Base-by-base conservation (phyloP, 2,113 vertebrate genomes). In the Cygnus atratus region DNA sequence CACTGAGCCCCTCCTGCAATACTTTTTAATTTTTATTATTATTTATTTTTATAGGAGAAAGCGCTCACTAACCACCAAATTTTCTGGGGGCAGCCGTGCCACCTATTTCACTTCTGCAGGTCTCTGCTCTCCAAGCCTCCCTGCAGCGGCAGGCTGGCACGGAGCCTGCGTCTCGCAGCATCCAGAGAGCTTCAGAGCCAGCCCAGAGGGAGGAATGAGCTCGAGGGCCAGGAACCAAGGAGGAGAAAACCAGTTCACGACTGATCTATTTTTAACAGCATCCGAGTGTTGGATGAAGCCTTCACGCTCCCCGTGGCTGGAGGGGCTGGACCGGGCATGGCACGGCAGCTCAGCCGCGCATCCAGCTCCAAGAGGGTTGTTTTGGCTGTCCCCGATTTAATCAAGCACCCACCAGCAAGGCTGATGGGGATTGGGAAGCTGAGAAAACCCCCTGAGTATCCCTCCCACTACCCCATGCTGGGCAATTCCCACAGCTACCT, bases 191-290 rank as follows among this genome's bases (percentile, higher is more conserved):
- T 92, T 93, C 90, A 92, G 93, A 96, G 93, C 75, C 93, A 96
- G 67, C 67, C 20, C 65, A 63, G 88, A 82, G 71, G 86, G 65
- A 95, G 82, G 92, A 96, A 97, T 93, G 95, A 96, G 90, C 63
- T 92, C 59, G 55, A 1, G 8, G 87, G 94, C 90, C 84, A 92
- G 67, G 65, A 95, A 87, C 39, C 84, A 81, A 90, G 71, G 82
- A 94, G 74, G 58, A 95, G 91, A 93, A 97, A 94, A 93, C 58
- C 91, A 83, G 57, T 39, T 90, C 92, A 74, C 0, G 0, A 81
- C 86, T 59, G 78, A 86, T 93, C 92, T 96, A 96, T 96, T 95
- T 97, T 93, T 97, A 96, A 95, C 93, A 92, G 70, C 90, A 88
- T 93, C 80, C 68, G 55, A 84, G 95, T 72, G 88, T 72, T 72